phyloP scores from a whole-genome alignment of 2,113 vertebrate species.

The Chaetops frenatus region DNA sequence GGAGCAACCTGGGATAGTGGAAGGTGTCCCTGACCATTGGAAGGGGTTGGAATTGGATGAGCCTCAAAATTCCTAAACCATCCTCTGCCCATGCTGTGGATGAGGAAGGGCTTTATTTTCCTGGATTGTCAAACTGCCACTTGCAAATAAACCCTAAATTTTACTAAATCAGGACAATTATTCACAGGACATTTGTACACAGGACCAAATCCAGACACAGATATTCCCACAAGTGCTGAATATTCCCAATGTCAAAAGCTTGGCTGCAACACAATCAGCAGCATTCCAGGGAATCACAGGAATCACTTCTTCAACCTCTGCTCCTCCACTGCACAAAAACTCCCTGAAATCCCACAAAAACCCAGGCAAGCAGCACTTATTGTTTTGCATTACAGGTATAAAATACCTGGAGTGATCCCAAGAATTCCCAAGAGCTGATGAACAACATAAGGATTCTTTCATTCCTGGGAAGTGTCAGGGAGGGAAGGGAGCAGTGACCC shows the following conservation, averaged over 20 bases:
- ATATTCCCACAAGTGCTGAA: no score
- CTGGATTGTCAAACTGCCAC: neutral
- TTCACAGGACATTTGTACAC: neutral
- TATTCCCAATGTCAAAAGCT: neutral
- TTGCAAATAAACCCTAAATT: neutral
- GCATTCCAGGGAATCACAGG: neutral
- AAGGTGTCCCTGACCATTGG: neutral
- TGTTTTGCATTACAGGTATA: neutral
- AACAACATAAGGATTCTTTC: neutral
- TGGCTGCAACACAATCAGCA: neutral
- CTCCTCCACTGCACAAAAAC: neutral
- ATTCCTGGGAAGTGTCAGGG: accelerated
- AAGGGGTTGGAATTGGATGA: neutral
- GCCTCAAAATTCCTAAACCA: neutral
- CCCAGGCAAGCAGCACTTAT: neutral
- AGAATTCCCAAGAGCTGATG: neutral
- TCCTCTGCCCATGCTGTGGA: neutral
- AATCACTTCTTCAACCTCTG: neutral
- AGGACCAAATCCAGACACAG: neutral
- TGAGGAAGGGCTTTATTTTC: neutral
- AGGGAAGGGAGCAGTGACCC: neutral
- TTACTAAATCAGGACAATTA: neutral
- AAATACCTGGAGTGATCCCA: neutral
- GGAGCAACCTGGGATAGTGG: neutral
- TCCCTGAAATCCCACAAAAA: neutral